Evolutionary conservation across 2,888 invertebrate genomes (phyloP).

Genomic region (Muscina levida): DNA sequence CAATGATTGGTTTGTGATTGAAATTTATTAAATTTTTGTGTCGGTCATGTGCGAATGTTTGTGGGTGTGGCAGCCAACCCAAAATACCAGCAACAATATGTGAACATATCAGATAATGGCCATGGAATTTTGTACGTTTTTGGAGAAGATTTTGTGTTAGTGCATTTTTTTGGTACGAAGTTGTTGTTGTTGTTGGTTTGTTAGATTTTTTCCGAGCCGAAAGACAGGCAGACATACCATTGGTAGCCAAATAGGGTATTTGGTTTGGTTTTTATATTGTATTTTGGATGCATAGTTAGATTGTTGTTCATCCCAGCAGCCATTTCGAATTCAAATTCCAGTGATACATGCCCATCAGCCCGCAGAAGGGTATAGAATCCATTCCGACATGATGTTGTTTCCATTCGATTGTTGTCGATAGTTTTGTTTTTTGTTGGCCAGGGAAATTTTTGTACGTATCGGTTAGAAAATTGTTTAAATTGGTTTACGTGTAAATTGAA

Average conservation of each 20-base stretch:
- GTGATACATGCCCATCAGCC: not conserved
- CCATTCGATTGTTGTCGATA: conserved; percentile 27
- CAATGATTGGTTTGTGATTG: conserved; percentile 69
- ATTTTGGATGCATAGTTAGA: conserved; percentile 43
- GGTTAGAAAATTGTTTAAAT: conserved; percentile 61
- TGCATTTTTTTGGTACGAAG: conserved; percentile 14
- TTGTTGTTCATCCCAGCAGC: conserved; percentile 9
- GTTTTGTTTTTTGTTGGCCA: conserved; percentile 22
- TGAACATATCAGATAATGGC: conserved; percentile 12
- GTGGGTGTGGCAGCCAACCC: conserved; percentile 25
- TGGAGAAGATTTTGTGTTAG: conserved; percentile 57
- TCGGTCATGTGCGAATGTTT: conserved; percentile 40
- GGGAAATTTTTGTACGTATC: conserved; percentile 49
- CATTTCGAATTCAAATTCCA: not conserved
- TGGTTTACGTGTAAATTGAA: conserved; percentile 62
- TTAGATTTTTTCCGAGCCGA: too few relatives aligned
- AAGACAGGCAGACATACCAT: too few relatives aligned
- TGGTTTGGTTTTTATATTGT: conserved; percentile 51
- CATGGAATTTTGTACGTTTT: conserved; percentile 22
- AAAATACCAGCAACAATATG: conserved; percentile 5
- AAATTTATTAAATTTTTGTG: conserved; percentile 74
- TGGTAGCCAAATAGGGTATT: not conserved
- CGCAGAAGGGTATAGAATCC: not conserved
- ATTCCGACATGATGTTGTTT: conserved; percentile 39
- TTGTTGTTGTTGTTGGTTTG: conserved; percentile 39